Evolutionary conservation across 2,113 vertebrate species (phyloP).

Genomic region (Acrocephalus arundinaceus): DNA sequence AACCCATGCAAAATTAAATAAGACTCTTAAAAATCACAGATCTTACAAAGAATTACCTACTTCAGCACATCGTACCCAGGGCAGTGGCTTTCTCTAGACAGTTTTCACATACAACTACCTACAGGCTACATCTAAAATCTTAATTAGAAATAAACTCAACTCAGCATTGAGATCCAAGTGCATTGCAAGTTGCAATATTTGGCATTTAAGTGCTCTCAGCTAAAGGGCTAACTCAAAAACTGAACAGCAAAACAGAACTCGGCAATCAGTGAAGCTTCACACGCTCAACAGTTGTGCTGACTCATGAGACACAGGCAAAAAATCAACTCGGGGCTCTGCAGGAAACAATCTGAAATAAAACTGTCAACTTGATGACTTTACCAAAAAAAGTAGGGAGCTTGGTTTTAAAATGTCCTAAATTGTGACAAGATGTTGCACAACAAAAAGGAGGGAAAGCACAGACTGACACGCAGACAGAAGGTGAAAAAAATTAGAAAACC

Average conservation of each 20-base stretch:
- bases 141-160: neutral
- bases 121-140: neutral
- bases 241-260: neutral
- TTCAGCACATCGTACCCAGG: neutral
- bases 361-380: neutral
- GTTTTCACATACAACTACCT: neutral
- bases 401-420: neutral
- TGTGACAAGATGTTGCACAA: neutral
- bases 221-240: neutral
- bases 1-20: neutral
- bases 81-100: neutral
- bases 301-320: neutral
- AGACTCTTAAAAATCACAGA: neutral
- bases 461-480: accelerated
- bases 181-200: neutral
- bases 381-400: neutral
- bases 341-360: neutral
- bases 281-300: neutral
- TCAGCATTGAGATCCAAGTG: accelerated
- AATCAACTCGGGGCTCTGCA: neutral
- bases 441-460: neutral
- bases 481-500: neutral
- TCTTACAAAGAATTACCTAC: neutral
- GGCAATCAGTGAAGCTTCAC: neutral
- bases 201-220: neutral